Conservation (phyloP, 1,140 invertebrate species). For the Cydia strobilella region DNA sequence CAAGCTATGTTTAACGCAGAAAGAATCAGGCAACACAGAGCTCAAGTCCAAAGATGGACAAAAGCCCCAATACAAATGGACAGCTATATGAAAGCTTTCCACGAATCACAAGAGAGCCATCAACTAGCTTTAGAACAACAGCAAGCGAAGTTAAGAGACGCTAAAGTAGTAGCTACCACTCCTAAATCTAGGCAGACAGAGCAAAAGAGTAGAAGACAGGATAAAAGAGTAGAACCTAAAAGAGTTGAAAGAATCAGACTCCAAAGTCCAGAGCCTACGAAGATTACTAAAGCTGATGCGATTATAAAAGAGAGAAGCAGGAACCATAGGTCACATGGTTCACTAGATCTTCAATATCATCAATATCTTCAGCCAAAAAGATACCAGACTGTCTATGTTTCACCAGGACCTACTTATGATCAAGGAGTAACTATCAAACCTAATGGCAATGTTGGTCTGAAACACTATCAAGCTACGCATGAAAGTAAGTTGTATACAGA, state of each 20-base stretch:
- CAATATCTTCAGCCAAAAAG: constrained; percentile 53
- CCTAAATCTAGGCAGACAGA: constrained; percentile 18
- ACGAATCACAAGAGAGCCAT: constrained; percentile 73
- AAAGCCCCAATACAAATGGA: constrained; percentile 59
- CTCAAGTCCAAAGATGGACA: constrained; percentile 65
- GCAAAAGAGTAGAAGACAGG: constrained; percentile 30
- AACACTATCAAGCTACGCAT: constrained; percentile 37
- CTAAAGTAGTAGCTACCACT: constrained; percentile 15
- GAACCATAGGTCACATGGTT: constrained; percentile 70
- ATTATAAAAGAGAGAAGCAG: constrained; percentile 53
- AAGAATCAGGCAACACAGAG: constrained; percentile 67
- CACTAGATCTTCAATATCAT: constrained; percentile 49
- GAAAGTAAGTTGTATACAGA: constrained; percentile 55
- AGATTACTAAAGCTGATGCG: constrained; percentile 54
- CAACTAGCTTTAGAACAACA: constrained; percentile 70
- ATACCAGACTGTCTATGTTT: constrained; percentile 53
- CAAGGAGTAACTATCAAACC: constrained; percentile 67
- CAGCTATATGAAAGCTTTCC: constrained; percentile 75
- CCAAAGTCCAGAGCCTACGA: constrained; percentile 40
- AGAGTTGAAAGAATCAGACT: constrained; percentile 27
- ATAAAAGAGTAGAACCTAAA: constrained; percentile 35
- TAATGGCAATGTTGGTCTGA: constrained; percentile 54
- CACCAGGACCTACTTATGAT: constrained; percentile 54
- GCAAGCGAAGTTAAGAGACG: constrained; percentile 56
- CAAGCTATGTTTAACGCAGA: constrained; percentile 77